Conservation (phyloP, 2,888 invertebrate genomes). For the Perizoma affinitatum region DNA sequence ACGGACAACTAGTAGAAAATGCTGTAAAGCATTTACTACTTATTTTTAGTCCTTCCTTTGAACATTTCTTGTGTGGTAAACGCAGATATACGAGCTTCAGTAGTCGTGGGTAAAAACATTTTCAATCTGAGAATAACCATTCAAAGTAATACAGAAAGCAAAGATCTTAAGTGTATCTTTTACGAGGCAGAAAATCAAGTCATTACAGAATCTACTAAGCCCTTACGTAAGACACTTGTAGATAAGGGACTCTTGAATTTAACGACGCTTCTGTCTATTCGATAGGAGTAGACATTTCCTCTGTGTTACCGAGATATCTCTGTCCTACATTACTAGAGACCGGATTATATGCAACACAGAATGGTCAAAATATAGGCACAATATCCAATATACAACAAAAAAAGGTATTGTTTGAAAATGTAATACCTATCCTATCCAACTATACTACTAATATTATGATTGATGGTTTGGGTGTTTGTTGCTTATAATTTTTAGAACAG, state of each 20-base stretch:
- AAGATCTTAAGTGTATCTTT: conserved; percentile 47
- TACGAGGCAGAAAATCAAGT: conserved; percentile 67
- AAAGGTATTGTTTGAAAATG: neutral
- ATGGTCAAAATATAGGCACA: neutral
- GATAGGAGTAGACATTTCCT: conserved; percentile 57
- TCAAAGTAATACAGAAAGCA: conserved; percentile 29
- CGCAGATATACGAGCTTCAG: too few species aligned
- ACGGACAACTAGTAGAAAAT: too few species aligned
- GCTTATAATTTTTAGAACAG: too few species aligned
- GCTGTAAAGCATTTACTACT: too few species aligned
- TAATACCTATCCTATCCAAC: neutral
- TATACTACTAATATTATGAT: too few species aligned
- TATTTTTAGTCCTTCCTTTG: too few species aligned
- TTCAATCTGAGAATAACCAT: conserved; percentile 21
- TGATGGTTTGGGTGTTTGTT: too few species aligned
- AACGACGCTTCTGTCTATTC: conserved; percentile 66
- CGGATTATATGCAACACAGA: conserved; percentile 1
- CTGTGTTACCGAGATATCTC: conserved; percentile 31
- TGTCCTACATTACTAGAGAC: conserved; percentile 21
- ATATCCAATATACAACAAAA: neutral
- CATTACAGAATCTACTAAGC: conserved; percentile 67
- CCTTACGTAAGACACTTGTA: conserved; percentile 62
- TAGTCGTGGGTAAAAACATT: neutral
- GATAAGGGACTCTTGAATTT: conserved; percentile 67
- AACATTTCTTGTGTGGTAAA: too few species aligned